Base-by-base conservation (phyloP, 2,113 vertebrate genomes). In the Elanus axillaris region DNA sequence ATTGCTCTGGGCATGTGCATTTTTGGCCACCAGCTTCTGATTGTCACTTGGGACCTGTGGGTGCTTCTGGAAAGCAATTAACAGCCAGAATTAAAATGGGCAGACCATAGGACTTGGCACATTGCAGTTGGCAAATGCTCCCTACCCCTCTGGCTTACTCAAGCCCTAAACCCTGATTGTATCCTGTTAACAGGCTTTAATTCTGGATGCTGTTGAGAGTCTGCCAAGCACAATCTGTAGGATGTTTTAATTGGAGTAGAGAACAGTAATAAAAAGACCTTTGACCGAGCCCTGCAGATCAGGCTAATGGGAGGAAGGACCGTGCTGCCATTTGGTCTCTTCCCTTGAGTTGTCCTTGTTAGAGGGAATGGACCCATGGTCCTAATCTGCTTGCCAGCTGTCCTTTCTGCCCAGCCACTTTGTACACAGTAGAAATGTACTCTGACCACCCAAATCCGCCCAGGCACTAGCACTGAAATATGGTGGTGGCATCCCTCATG, bases 171-270 rank as follows among this genome's bases (percentile, higher is more conserved):
- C 85, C 79, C 29, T 85, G 90, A 92, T 38, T 79, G 50, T 88
- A 67, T 94, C 75, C 79, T 86, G 50, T 83, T 93, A 96, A 79
- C 64, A 86, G 91, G 64, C 71, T 89, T 81, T 56, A 80, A 74
- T 72, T 95, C 78, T 92, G 88, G 82, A 91, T 69, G 62, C 36
- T 0, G 10, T 45, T 86, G 86, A 59, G 69, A 71, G 23, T 27
- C 72, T 95, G 94, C 93, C 92, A 95, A 96, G 89, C 68, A 59
- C 84, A 86, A 92, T 48, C 53, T 84, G 58, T 77, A 86, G 93
- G 87, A 91, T 82, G 62, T 90, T 97, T 96, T 94, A 94, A 94
- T 92, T 88, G 92, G 77, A 86, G 80, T 43, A 92, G 88, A 75
- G 87, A 93, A 79, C 47, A 62, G 93, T 69, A 93, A 77, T 92